Evolutionary conservation across 2,113 vertebrate species (phyloP), one percentile per base, ranked within the genome.

Genomic region (Syngnathus typhle): DNA sequence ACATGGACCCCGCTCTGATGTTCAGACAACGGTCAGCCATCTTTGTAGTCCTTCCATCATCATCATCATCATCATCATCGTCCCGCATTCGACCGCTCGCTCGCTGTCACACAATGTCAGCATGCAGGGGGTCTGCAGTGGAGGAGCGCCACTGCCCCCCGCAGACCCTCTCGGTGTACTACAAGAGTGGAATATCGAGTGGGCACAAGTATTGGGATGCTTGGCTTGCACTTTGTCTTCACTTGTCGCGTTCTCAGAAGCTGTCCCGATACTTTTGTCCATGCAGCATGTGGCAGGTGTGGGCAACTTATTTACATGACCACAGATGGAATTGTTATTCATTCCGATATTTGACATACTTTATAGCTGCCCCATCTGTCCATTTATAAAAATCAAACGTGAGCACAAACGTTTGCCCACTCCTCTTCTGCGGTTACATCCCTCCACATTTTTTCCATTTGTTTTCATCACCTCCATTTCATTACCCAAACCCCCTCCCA

Each of bases 1-100:
- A 95, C 89, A 98, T 98, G 95, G 96, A 99, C 67, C 96, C 96
- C 0, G 96, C 96, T 8, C 91, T 98, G 39, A 98, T 99, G 95
- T 99, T 99, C 89, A 89, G 95, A 70, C 95, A 98, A 89, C 96
- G 96, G 96, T 99, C 87, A 78, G 92, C 81, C 71, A n/a, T 55
- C 60, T 55, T 61, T 15, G 13, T 16, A 9, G 27, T 46, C 27
- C n/a, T 21, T 52, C 18, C 5, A 1, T 47, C 15, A 47, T 15
- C 15, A 5, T 47, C 46, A 18, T 51, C 8, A 9, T 51, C 18
- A n/a, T n/a, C 49, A 1, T 37, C n/a, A n/a, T n/a, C n/a, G n/a
- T n/a, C 15, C 16, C 6, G 16, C 60, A 9, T 63, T 19, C 60
- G 1, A 69, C 64, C 73, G 62, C 73, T 79, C 73, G 62, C 73